Percentiles rank a stretch among this genome's conserved stretches.
phyloP scores from a whole-genome alignment of 92 coral and sea anemone species.

The Zoanthus sansibaricus region DNA sequence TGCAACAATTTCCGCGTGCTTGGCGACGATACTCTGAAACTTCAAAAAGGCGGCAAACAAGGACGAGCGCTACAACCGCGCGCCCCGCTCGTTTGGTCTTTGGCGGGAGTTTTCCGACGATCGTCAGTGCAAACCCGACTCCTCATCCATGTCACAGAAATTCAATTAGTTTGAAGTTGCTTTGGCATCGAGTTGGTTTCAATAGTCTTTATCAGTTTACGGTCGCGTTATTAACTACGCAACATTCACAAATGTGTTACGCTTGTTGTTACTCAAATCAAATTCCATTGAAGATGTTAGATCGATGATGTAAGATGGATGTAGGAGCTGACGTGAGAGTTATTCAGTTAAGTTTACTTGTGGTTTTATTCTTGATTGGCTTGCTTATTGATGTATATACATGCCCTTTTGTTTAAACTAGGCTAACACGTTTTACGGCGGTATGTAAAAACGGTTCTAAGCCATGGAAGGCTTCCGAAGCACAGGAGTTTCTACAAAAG shows the following conservation, averaged over 20 bases:
- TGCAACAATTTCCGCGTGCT: constrained; percentile 15
- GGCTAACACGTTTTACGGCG: constrained; percentile 8
- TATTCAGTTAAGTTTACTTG: constrained; percentile 26
- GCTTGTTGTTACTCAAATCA: constrained; percentile 26
- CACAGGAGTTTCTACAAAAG: too few relatives aligned
- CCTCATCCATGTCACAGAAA: constrained; percentile 5
- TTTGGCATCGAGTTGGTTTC: constrained; percentile 26
- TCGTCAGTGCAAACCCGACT: constrained; percentile 29
- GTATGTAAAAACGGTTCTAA: constrained; percentile 2
- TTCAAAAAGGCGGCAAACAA: constrained; percentile 39
- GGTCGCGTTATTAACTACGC: constrained; percentile 23
- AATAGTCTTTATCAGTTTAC: background rate
- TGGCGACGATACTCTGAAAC: constrained; percentile 27
- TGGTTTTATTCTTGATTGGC: constrained; percentile 36
- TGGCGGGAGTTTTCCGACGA: constrained; percentile 22
- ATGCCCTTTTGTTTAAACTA: constrained; percentile 35
- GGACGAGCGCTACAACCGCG: constrained; percentile 27
- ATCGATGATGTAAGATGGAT: constrained; percentile 36
- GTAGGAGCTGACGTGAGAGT: constrained; percentile 27
- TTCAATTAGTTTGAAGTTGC: background rate
- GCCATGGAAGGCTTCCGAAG: too few relatives aligned
- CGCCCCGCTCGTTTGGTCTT: constrained; percentile 34
- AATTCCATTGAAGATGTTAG: constrained; percentile 27
- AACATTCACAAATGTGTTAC: constrained; percentile 36
- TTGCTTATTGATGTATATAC: constrained; percentile 34